Percentiles rank a stretch among this genome's conserved stretches.
Conservation (phyloP, 2,113 vertebrate genomes). For the Notarius quadriscutis region DNA sequence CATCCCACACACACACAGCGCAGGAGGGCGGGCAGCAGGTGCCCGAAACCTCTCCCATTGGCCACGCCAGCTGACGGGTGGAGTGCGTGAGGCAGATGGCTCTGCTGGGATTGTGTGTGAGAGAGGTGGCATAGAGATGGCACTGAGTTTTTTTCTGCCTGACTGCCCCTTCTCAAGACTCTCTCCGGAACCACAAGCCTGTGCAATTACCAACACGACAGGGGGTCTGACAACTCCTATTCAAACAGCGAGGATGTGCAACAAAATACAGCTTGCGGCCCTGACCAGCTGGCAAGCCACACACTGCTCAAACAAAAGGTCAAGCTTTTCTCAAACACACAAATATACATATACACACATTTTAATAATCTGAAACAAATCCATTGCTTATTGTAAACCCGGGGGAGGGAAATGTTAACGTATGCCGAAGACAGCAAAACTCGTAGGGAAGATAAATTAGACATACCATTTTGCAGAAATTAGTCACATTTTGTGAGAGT, state of each 20-base stretch:
- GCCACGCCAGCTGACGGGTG: conserved; percentile 88
- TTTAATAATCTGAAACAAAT: conserved; percentile 59
- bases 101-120: conserved; percentile 85
- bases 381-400: conserved; percentile 26
- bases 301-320: conserved; percentile 83
- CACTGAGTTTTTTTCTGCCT: conserved; percentile 92
- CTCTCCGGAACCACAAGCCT: conserved; percentile 85
- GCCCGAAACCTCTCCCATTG: conserved; percentile 82
- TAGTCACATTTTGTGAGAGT: conserved; percentile 2
- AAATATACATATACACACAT: conserved; percentile 41
- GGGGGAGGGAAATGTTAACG: neutral
- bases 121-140: conserved; percentile 95
- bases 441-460: neutral
- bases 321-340: conserved; percentile 57
- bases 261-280: conserved; percentile 92
- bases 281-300: conserved; percentile 97
- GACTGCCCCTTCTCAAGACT: conserved; percentile 93
- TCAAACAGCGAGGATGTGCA: conserved; percentile 85
- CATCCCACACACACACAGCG: conserved; percentile 58
- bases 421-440: neutral
- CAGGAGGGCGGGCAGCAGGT: conserved; percentile 89
- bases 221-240: conserved; percentile 91
- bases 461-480: neutral
- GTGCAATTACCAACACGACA: conserved; percentile 94
- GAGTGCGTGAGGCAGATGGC: conserved; percentile 92